A percentile compares a stretch with the other conserved stretches of the same genome.
phyloP scores from a whole-genome alignment of 2,797 vertebrate genomes.

The Balearica regulorum region DNA sequence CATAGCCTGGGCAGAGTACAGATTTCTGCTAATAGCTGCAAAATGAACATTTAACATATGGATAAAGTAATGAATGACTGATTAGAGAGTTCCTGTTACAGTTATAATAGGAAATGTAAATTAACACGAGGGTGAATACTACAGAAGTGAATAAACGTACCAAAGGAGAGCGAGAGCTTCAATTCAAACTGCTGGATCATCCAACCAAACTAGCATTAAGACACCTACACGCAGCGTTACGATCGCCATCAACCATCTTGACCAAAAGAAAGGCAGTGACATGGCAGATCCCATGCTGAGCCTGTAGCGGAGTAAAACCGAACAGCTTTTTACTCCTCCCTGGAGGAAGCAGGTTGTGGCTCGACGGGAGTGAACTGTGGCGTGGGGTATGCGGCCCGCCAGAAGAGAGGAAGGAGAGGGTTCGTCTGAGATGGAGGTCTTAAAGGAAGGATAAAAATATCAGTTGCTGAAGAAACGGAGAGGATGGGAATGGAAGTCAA shows the following conservation, averaged over 20 bases:
- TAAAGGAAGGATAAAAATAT: neutral
- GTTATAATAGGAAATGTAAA: neutral
- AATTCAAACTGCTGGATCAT: neutral
- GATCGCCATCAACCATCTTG: neutral
- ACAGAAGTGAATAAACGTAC: neutral
- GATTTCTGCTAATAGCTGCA: neutral
- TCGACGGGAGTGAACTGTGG: accelerated
- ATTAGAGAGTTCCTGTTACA: neutral
- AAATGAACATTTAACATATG: constrained; percentile 13
- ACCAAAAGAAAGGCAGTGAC: neutral
- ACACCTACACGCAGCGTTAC: neutral
- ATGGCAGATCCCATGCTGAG: neutral
- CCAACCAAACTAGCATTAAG: neutral
- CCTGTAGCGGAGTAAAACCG: accelerated
- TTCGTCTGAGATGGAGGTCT: accelerated
- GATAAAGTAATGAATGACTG: neutral
- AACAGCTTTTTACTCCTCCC: neutral
- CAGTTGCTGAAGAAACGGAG: neutral
- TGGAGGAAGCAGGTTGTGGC: neutral
- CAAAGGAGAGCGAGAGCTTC: neutral
- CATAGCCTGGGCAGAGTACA: neutral
- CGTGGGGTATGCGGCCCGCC: neutral
- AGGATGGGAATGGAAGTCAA: neutral
- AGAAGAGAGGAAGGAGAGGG: neutral
- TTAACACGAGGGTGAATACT: neutral